phyloP scores from a whole-genome alignment of 2,888 invertebrate species.

The Polymixis flavicincta region DNA sequence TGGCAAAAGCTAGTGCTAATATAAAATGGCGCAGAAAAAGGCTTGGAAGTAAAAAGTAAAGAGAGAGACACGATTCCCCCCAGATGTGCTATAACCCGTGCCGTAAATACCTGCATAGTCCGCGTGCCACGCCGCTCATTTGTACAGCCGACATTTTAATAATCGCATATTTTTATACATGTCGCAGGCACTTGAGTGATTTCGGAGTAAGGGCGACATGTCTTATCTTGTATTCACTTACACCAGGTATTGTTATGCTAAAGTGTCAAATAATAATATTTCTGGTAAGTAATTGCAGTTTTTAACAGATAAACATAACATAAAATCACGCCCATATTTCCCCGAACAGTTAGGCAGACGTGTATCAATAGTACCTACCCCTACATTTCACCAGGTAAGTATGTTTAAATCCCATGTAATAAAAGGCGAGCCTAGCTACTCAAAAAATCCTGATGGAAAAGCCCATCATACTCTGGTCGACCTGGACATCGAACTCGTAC shows the following conservation, averaged over 20 bases:
- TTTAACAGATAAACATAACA: neutral
- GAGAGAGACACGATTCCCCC: slow-evolving; percentile 62
- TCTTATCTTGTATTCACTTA: slow-evolving; percentile 2
- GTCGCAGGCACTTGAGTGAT: slow-evolving; percentile 61
- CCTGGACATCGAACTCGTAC: neutral
- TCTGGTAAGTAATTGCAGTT: neutral
- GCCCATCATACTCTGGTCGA: neutral
- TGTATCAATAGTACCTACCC: too few species aligned
- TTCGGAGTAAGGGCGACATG: neutral
- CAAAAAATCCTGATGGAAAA: neutral
- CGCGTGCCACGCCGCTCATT: slow-evolving; percentile 81
- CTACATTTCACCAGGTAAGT: too few species aligned
- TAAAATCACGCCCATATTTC: neutral
- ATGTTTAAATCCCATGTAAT: too few species aligned
- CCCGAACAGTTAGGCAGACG: neutral
- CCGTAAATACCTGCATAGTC: slow-evolving; percentile 84
- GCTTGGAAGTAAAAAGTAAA: slow-evolving; percentile 55
- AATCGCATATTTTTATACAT: slow-evolving; percentile 86
- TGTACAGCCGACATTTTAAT: slow-evolving; percentile 88
- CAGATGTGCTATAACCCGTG: slow-evolving; percentile 81
- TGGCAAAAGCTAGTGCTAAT: too few species aligned
- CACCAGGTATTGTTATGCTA: neutral
- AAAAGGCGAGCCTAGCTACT: neutral
- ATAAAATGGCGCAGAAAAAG: slow-evolving; percentile 55
- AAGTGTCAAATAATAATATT: neutral